phyloP scores from a whole-genome alignment of 2,797 vertebrate genomes.

The Aulostomus chinensis region DNA sequence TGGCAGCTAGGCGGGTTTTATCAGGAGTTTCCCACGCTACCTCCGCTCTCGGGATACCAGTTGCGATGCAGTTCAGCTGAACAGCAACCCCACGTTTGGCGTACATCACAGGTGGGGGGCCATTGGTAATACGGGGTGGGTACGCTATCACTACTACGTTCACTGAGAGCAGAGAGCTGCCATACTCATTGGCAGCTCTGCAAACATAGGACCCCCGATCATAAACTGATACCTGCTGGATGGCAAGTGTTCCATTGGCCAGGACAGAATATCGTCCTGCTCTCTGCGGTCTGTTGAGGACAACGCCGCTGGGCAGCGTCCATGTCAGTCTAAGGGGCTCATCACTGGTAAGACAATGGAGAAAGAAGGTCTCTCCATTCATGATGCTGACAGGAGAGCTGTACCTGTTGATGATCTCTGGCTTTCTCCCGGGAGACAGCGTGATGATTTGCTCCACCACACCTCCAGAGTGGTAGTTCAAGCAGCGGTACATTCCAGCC shows the following conservation, averaged over 20 bases:
- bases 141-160: slow-evolving; percentile 86
- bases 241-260: slow-evolving; percentile 86
- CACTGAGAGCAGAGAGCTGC: slow-evolving; percentile 77
- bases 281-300: slow-evolving; percentile 81
- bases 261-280: slow-evolving; percentile 83
- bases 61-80: slow-evolving; percentile 85
- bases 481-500: slow-evolving; percentile 87
- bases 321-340: slow-evolving; percentile 77
- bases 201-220: slow-evolving; percentile 90
- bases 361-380: slow-evolving; percentile 84
- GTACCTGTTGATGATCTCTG: slow-evolving; percentile 80
- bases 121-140: slow-evolving; percentile 87
- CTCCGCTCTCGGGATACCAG: slow-evolving; percentile 85
- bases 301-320: slow-evolving; percentile 86
- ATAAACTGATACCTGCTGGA: slow-evolving; percentile 85
- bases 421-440: slow-evolving; percentile 81
- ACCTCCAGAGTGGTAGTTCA: slow-evolving; percentile 78
- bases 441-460: slow-evolving; percentile 80
- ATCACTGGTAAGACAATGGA: slow-evolving; percentile 80
- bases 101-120: slow-evolving; percentile 84
- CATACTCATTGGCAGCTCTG: slow-evolving; percentile 79
- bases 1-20: slow-evolving; percentile 78
- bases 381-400: slow-evolving; percentile 82
- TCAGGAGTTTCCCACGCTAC: slow-evolving; percentile 92
- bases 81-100: slow-evolving; percentile 84